Percentiles rank a stretch among this genome's conserved stretches.
Evolutionary conservation across 2,113 vertebrate species (phyloP).

Genomic region (Saccopteryx bilineata): DNA sequence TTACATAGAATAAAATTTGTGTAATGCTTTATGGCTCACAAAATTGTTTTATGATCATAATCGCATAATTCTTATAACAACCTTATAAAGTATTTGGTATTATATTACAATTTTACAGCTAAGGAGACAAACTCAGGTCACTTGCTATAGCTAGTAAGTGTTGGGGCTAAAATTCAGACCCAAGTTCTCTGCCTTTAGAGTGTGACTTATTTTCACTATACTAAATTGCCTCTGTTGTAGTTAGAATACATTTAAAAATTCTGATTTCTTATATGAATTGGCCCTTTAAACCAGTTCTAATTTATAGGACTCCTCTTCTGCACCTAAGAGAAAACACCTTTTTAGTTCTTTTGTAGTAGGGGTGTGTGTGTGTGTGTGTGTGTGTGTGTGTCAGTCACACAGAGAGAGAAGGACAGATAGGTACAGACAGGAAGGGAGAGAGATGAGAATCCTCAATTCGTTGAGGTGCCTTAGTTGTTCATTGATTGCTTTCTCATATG

Average conservation of each 20-base stretch:
- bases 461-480: too few relatives aligned
- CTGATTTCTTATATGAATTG: background rate
- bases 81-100: background rate
- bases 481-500: too few relatives aligned
- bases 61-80: background rate
- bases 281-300: background rate
- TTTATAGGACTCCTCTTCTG: background rate
- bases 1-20: slow-evolving; percentile 41
- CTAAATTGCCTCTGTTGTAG: background rate
- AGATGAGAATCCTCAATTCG: too few relatives aligned
- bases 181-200: slow-evolving; percentile 21
- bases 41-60: background rate
- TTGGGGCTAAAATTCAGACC: slow-evolving; percentile 20
- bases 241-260: slow-evolving; percentile 8
- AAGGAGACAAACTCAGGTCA: background rate
- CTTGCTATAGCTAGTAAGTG: background rate
- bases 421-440: too few relatives aligned
- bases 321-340: background rate
- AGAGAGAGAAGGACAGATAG: too few relatives aligned
- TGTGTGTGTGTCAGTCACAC: too few relatives aligned
- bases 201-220: slow-evolving; percentile 20
- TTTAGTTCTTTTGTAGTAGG: slow-evolving; percentile 38
- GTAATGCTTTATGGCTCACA: background rate
- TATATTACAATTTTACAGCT: slow-evolving; percentile 8
- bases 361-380: too few relatives aligned